Conservation (phyloP, 2,888 invertebrate genomes). For the Liodrosophila aerea region DNA sequence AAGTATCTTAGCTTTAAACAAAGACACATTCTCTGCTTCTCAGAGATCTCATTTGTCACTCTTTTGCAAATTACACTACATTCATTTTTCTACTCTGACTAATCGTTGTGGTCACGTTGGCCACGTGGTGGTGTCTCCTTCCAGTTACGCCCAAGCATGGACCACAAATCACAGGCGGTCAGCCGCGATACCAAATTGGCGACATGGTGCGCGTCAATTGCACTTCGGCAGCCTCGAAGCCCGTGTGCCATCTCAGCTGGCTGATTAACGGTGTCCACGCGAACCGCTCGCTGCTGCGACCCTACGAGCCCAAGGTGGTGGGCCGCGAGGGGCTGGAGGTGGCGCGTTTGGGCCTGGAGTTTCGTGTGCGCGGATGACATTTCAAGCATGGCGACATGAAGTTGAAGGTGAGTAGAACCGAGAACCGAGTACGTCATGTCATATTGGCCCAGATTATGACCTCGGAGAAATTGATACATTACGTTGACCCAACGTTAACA, state of each 20-base stretch:
- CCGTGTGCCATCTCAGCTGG: conserved; percentile 92
- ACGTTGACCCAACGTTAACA: conserved; percentile 40
- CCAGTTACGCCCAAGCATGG: conserved; percentile 91
- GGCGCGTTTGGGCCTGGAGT: conserved; percentile 90
- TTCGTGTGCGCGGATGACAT: conserved; percentile 90
- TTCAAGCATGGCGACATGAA: conserved; percentile 93
- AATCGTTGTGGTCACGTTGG: conserved; percentile 39
- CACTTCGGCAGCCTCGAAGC: conserved; percentile 91
- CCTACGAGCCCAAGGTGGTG: conserved; percentile 84
- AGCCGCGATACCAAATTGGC: conserved; percentile 91
- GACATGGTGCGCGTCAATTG: conserved; percentile 93
- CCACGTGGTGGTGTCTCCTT: conserved; percentile 72
- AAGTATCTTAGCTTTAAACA: too few species aligned
- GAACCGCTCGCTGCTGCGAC: conserved; percentile 83
- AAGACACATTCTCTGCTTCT: too few species aligned
- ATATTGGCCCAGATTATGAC: conserved; percentile 54
- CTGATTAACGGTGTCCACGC: conserved; percentile 93
- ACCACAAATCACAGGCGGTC: conserved; percentile 91
- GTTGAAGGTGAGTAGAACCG: conserved; percentile 85
- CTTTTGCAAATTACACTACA: background rate
- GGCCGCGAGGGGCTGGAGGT: conserved; percentile 88
- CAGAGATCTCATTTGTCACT: too few species aligned
- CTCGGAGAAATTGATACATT: conserved; percentile 60
- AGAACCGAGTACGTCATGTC: background rate
- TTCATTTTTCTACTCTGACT: conserved; percentile 17